A percentile compares a stretch with the other conserved stretches of the same genome.
phyloP scores from a whole-genome alignment of 2,113 vertebrate genomes.

The Nibea albiflora region DNA sequence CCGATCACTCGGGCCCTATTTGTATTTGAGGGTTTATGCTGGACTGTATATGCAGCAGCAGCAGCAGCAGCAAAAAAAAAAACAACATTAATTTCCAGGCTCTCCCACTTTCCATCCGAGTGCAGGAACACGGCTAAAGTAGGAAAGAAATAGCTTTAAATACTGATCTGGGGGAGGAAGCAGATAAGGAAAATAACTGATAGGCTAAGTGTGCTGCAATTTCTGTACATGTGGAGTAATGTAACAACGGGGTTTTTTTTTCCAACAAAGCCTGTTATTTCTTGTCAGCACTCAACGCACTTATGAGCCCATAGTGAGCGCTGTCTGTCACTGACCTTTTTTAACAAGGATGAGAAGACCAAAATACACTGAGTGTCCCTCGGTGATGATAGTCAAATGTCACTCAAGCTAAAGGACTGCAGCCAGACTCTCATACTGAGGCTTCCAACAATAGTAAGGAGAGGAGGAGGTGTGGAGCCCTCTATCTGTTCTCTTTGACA shows the following conservation, averaged over 20 bases:
- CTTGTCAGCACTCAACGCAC: slow-evolving; percentile 38
- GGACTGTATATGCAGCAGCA: slow-evolving; percentile 33
- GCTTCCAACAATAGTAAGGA: slow-evolving; percentile 51
- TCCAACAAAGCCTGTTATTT: slow-evolving; percentile 56
- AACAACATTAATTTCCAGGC: slow-evolving; percentile 57
- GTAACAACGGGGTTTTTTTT: slow-evolving; percentile 35
- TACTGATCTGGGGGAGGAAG: slow-evolving; percentile 60
- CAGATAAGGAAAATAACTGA: slow-evolving; percentile 64
- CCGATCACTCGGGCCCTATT: slow-evolving; percentile 56
- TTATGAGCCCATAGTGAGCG: slow-evolving; percentile 31
- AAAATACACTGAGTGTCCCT: slow-evolving; percentile 55
- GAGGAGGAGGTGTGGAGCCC: slow-evolving; percentile 34
- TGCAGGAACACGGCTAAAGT: slow-evolving; percentile 51
- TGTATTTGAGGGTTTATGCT: slow-evolving; percentile 54
- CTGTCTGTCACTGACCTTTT: slow-evolving; percentile 68
- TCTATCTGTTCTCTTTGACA: slow-evolving; percentile 58
- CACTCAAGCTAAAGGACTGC: slow-evolving; percentile 57
- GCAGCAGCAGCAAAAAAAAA: not conserved
- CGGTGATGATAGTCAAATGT: slow-evolving; percentile 53
- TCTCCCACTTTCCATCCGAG: slow-evolving; percentile 52
- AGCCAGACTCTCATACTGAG: slow-evolving; percentile 46
- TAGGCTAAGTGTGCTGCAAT: slow-evolving; percentile 44
- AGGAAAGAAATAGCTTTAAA: slow-evolving; percentile 51
- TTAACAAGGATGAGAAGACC: slow-evolving; percentile 48
- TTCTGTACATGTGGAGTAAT: slow-evolving; percentile 56